Base-by-base conservation (phyloP, 2,797 vertebrate genomes). In the Atherinosoma microstoma region DNA sequence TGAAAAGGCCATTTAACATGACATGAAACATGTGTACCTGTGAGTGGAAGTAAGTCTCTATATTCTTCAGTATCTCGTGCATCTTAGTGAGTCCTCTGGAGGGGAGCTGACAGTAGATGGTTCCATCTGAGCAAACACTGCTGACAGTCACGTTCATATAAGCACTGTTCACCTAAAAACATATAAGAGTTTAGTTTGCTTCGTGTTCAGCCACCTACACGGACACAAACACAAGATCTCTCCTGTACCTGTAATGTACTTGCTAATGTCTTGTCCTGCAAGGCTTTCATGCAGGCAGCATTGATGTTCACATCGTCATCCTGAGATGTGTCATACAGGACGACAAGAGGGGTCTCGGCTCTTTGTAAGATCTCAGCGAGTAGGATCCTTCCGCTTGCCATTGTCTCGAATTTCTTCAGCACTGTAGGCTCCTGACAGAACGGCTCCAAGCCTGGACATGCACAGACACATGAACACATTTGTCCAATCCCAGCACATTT, bases 251-350 rank as follows among this genome's bases (percentile, higher is more conserved):
- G 94, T 61, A 97, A 84, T 9, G 94, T 94, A 82, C 94, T 93
- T 67, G 95, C 92, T 59, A 99, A 91, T 0, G 95, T 95, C 86
- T 93, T 96, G 91, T 99, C 97, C 74, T 94, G 95, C 72, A 98
- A 77, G 10, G 95, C 94, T 91, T 96, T 98, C 88, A 97, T 86
- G 88, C 98, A 99, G 69, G 93, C 93, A 20, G 96, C 94, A 24
- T 99, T 99, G 80, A 99, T 97, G 88, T 99, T 99, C 85, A 99
- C 89, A 30, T 99, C 98, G 0, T 99, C 97, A 66, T 99, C 98
- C 85, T 98, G 97, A 0, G 98, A 99, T 3, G 97, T 99, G 78
- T 99, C 98, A 22, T 99, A 99, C 20, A 99, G 92, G 69, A 99
- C 95, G 18, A 97, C 94, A 30, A 97, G 89, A 22, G 97, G 98